Evolutionary conservation across 2,888 invertebrate genomes (phyloP).

Genomic region (Monochamus alternatus): DNA sequence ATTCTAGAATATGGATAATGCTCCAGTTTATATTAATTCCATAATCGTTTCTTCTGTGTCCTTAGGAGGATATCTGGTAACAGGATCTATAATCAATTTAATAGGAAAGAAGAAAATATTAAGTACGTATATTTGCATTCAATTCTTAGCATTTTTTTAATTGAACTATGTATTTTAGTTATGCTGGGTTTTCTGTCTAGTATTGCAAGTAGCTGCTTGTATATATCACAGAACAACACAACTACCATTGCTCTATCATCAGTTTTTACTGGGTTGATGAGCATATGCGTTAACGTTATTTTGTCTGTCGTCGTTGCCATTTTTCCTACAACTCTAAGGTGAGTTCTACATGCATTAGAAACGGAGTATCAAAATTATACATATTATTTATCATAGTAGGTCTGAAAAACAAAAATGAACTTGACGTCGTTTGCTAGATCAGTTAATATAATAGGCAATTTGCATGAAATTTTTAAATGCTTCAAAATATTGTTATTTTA

Average conservation of each 20-base stretch:
- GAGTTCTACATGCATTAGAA: neutral
- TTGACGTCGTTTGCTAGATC: too few relatives aligned
- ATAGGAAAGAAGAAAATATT: constrained; percentile 74
- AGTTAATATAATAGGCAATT: too few relatives aligned
- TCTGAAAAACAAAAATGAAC: too few relatives aligned
- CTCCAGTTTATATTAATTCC: constrained; percentile 78
- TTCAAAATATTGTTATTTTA: too few relatives aligned
- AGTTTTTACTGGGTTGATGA: constrained; percentile 72
- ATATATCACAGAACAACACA: constrained; percentile 68
- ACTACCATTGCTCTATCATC: constrained; percentile 69
- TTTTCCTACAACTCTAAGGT: constrained; percentile 80
- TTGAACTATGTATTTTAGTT: neutral
- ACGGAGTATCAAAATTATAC: too few relatives aligned
- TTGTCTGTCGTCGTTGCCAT: constrained; percentile 78
- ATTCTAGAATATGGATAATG: constrained; percentile 61
- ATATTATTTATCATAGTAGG: too few relatives aligned
- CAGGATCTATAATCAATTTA: constrained; percentile 72
- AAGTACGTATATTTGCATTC: constrained; percentile 66
- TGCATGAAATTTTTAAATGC: too few relatives aligned
- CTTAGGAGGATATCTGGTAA: constrained; percentile 77
- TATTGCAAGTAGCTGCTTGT: constrained; percentile 38
- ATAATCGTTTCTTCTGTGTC: constrained; percentile 78
- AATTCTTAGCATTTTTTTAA: neutral
- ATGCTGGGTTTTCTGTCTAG: constrained; percentile 5
- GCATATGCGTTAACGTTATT: constrained; percentile 76